Conservation (phyloP, 2,888 invertebrate species). For the Lasioglossum leucozonium region DNA sequence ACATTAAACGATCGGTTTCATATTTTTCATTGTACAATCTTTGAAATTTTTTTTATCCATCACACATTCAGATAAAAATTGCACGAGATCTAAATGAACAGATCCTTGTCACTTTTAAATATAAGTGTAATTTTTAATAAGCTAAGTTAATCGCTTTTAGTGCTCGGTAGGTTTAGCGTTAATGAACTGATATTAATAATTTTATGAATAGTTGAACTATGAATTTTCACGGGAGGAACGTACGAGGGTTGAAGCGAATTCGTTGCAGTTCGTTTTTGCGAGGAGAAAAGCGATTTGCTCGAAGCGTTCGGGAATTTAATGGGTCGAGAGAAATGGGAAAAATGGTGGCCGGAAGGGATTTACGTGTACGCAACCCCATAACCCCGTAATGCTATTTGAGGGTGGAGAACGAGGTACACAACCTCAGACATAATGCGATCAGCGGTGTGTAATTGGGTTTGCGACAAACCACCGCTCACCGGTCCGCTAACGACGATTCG, state of each 20-base stretch:
- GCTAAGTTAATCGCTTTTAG: too few species aligned
- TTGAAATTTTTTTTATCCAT: too few species aligned
- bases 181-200: neutral
- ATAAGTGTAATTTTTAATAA: too few species aligned
- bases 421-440: constrained; percentile 49
- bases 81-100: too few species aligned
- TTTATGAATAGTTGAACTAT: neutral
- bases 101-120: too few species aligned
- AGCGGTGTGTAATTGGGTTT: constrained; percentile 46
- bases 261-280: neutral
- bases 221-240: neutral
- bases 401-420: constrained; percentile 37
- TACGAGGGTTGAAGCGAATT: neutral
- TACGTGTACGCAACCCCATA: constrained; percentile 14
- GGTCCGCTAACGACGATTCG: constrained; percentile 36
- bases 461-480: constrained; percentile 27
- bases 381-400: constrained; percentile 37
- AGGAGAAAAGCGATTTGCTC: neutral
- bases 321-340: neutral
- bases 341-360: neutral
- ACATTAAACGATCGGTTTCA: too few species aligned
- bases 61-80: too few species aligned
- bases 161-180: too few species aligned
- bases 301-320: neutral
- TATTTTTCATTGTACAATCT: too few species aligned